Conservation (phyloP, 2,797 vertebrate species). For the Lophotriccus pileatus region DNA sequence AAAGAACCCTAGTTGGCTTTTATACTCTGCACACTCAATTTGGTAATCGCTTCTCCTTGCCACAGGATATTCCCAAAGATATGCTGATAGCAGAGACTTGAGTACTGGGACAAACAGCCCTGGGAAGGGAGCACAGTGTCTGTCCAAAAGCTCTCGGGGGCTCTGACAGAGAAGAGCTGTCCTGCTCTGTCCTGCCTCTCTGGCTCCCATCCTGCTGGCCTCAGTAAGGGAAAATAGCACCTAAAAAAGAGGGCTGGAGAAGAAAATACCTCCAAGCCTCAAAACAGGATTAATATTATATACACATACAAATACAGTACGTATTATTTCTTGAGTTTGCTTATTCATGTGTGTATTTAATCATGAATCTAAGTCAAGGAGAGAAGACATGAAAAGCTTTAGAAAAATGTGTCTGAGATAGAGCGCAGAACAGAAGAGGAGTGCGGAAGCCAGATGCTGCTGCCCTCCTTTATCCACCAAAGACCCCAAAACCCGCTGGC, state of each 20-base stretch:
- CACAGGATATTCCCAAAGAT: not conserved
- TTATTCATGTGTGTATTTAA: not conserved
- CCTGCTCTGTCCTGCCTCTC: not conserved
- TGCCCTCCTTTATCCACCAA: not conserved
- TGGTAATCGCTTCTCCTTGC: not conserved
- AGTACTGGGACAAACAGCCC: not conserved
- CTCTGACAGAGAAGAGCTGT: not conserved
- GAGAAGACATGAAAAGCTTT: not conserved
- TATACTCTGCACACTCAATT: not conserved
- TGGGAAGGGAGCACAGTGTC: not conserved
- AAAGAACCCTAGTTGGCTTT: slow-evolving; percentile 5
- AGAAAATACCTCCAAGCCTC: not conserved
- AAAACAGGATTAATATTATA: not conserved
- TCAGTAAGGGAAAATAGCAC: not conserved
- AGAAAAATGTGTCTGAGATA: not conserved
- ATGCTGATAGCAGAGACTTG: not conserved
- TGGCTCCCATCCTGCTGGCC: not conserved
- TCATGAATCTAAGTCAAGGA: not conserved
- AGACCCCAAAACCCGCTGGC: not conserved
- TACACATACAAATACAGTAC: fast-evolving
- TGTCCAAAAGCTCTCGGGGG: not conserved
- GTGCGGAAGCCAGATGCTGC: not conserved
- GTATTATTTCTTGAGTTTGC: not conserved
- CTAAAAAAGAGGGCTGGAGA: not conserved
- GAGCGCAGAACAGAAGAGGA: not conserved